phyloP scores from a whole-genome alignment of 2,797 vertebrate genomes.

The Nannoperca obscura region DNA sequence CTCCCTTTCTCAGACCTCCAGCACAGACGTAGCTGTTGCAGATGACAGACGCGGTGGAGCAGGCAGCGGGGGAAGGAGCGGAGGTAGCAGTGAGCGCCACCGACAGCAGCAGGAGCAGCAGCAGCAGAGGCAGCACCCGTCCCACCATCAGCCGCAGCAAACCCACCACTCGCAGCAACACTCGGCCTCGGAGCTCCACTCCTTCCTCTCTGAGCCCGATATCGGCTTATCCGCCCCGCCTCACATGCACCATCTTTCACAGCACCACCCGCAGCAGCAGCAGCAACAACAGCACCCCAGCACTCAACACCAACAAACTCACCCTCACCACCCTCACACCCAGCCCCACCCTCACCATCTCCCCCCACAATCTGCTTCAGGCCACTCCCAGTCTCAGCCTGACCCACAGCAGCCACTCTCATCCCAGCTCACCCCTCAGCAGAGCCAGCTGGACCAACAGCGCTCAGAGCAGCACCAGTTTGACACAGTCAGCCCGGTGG shows the following conservation, averaged over 20 bases:
- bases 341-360: constrained; percentile 83
- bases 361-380: constrained; percentile 73
- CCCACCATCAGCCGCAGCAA: constrained; percentile 65
- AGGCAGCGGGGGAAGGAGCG: constrained; percentile 73
- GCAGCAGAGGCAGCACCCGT: constrained; percentile 78
- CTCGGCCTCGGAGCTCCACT: constrained; percentile 84
- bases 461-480: constrained; percentile 91
- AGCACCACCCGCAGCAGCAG: constrained; percentile 82
- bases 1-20: constrained; percentile 85
- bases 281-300: constrained; percentile 77
- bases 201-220: constrained; percentile 86
- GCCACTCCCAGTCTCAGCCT: constrained; percentile 78
- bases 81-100: constrained; percentile 76
- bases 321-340: constrained; percentile 81
- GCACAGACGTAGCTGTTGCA: constrained; percentile 76
- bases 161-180: constrained; percentile 79
- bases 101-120: constrained; percentile 72
- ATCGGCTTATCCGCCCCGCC: constrained; percentile 80
- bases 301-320: constrained; percentile 80
- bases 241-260: constrained; percentile 86
- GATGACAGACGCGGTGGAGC: constrained; percentile 80
- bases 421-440: constrained; percentile 83
- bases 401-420: constrained; percentile 82
- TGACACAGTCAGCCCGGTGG: constrained; percentile 81
- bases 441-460: constrained; percentile 85